These are phyloP conservation scores for Brenthis hecate DNA, from an alignment of 2,888 invertebrate genomes.

Conservation along the genomic window DNA sequence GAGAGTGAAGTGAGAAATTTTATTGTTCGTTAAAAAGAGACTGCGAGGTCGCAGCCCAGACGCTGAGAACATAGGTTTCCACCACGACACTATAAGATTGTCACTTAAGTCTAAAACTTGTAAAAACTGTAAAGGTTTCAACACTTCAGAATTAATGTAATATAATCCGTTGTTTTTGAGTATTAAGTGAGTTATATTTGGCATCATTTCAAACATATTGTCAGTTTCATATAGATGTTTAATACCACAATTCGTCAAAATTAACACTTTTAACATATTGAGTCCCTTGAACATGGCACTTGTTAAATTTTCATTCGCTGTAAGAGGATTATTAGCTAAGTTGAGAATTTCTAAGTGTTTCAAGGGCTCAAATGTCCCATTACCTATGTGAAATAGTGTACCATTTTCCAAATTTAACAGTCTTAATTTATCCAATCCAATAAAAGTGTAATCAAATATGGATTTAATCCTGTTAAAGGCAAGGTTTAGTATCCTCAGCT, in stretches of 20 bases:
- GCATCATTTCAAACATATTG: conserved; percentile 77
- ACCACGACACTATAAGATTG: conserved; percentile 80
- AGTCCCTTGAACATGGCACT: conserved; percentile 73
- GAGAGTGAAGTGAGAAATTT: conserved; percentile 77
- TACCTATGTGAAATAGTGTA: conserved; percentile 74
- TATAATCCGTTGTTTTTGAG: conserved; percentile 75
- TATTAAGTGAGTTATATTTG: conserved; percentile 74
- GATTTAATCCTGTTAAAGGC: conserved; percentile 79
- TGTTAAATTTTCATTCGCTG: conserved; percentile 65
- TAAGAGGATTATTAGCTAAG: conserved; percentile 79
- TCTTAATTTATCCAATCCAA: conserved; percentile 72
- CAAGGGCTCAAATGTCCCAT: conserved; percentile 70
- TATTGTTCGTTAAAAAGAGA: conserved; percentile 77
- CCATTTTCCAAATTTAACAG: conserved; percentile 79
- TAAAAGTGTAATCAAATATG: conserved; percentile 76
- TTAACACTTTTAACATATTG: conserved; percentile 70
- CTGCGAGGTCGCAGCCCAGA: conserved; percentile 66
- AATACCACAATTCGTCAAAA: conserved; percentile 78
- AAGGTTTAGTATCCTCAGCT: conserved; percentile 75
- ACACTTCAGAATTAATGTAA: conserved; percentile 64
- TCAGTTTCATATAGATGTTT: conserved; percentile 64
- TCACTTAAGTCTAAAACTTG: conserved; percentile 75
- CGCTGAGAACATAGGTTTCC: conserved; percentile 72
- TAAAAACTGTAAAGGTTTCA: conserved; percentile 69
- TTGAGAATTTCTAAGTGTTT: conserved; percentile 73